Conservation (phyloP, 2,888 invertebrate genomes). For the Crepidodera aurea region DNA sequence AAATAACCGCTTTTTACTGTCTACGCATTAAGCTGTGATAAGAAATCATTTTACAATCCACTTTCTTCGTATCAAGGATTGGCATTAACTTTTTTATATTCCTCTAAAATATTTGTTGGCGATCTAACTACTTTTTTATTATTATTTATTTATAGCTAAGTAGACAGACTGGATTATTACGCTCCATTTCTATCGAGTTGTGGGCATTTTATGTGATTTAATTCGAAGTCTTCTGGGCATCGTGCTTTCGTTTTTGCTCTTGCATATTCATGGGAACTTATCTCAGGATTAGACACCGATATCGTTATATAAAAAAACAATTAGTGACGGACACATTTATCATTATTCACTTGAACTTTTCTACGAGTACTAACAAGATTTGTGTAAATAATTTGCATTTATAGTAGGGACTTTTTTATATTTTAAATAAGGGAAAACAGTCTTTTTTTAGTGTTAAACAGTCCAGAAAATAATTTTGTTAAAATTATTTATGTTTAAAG, state of each 20-base stretch:
- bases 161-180: constrained; percentile 21
- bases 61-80: constrained; percentile 17
- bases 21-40: constrained; percentile 16
- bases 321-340: not conserved
- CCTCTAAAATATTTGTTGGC: constrained; percentile 15
- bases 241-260: constrained; percentile 15
- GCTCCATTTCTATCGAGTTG: constrained; percentile 20
- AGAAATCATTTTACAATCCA: constrained; percentile 22
- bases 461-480: too few relatives aligned
- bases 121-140: constrained; percentile 7
- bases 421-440: too few relatives aligned
- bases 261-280: constrained; percentile 14
- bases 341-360: too few relatives aligned
- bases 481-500: too few relatives aligned
- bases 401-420: too few relatives aligned
- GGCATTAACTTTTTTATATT: constrained; percentile 9
- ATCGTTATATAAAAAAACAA: not conserved
- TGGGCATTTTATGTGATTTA: constrained; percentile 20
- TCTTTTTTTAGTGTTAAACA: too few relatives aligned
- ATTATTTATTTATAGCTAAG: constrained; percentile 23
- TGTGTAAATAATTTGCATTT: too few relatives aligned
- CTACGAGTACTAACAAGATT: too few relatives aligned
- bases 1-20: constrained; percentile 21
- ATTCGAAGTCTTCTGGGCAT: constrained; percentile 15
- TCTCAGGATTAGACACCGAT: constrained; percentile 12